phyloP scores from a whole-genome alignment of 2,797 vertebrate species.

The Meda fulgida region DNA sequence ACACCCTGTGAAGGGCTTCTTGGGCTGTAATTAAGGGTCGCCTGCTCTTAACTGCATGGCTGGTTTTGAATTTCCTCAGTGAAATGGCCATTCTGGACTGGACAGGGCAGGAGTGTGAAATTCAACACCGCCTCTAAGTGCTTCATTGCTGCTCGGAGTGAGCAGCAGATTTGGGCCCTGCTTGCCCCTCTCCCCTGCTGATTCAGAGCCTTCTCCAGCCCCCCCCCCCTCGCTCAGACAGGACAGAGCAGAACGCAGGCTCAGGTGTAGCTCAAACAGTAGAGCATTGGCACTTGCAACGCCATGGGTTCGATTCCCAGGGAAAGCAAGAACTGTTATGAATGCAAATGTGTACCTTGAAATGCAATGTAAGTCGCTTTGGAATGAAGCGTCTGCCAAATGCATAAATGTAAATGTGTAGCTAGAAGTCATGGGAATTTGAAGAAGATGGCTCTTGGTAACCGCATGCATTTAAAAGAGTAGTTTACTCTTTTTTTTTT shows the following conservation, averaged over 20 bases:
- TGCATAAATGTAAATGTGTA: no score
- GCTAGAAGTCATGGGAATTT: not conserved
- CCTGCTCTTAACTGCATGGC: slow-evolving; percentile 51
- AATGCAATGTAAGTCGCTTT: no score
- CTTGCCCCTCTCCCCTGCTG: slow-evolving; percentile 36
- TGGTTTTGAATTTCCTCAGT: slow-evolving; percentile 64
- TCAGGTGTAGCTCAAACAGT: not conserved
- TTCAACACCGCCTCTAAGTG: slow-evolving; percentile 54
- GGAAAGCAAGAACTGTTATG: no score
- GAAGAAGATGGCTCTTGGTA: not conserved
- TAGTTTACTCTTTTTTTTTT: no score
- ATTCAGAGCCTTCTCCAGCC: slow-evolving; percentile 26
- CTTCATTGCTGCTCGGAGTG: slow-evolving; percentile 3
- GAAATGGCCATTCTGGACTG: slow-evolving; percentile 61
- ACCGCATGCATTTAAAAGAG: not conserved
- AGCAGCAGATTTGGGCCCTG: slow-evolving; percentile 29
- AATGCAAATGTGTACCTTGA: no score
- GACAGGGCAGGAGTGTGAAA: slow-evolving; percentile 58
- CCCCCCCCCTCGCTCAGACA: slow-evolving; percentile 11
- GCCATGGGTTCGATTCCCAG: no score
- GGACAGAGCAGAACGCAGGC: not conserved
- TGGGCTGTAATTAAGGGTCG: slow-evolving; percentile 66
- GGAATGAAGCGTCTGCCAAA: no score
- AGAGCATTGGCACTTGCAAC: no score
- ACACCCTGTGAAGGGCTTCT: slow-evolving; percentile 62